These are phyloP conservation scores for Drosophila paramelanica DNA, from an alignment of 2,888 invertebrate species.

Conservation along the genomic window DNA sequence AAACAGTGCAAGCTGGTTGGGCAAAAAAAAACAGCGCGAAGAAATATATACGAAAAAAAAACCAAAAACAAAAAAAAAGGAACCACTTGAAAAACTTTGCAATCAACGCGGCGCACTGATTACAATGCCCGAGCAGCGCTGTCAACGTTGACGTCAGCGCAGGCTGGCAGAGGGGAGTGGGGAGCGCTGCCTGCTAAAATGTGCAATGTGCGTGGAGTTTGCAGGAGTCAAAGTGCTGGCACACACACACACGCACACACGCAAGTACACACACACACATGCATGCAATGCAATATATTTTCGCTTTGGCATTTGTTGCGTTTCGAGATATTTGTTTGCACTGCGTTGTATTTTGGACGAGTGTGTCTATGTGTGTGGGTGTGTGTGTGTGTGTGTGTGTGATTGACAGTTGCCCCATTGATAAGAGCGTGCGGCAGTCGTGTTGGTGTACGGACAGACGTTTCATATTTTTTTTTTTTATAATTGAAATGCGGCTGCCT, in stretches of 20 bases:
- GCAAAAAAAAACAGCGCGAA: slow-evolving; percentile 9
- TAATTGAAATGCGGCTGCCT: slow-evolving; percentile 57
- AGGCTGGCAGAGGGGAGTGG: neutral
- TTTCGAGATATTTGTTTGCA: slow-evolving; percentile 53
- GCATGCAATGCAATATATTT: slow-evolving; percentile 61
- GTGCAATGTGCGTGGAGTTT: slow-evolving; percentile 73
- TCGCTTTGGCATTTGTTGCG: slow-evolving; percentile 68
- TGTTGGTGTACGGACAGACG: neutral
- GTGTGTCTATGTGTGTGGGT: slow-evolving; percentile 28
- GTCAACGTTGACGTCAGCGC: slow-evolving; percentile 32
- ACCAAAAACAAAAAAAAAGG: slow-evolving; percentile 15
- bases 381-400: slow-evolving; percentile 32
- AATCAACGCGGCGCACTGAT: slow-evolving; percentile 76
- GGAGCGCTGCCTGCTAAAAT: slow-evolving; percentile 47
- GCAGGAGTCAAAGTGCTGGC: slow-evolving; percentile 49
- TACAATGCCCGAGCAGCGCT: slow-evolving; percentile 60
- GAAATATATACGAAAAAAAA: slow-evolving; percentile 22
- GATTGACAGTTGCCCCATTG: slow-evolving; percentile 57
- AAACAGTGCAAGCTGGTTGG: slow-evolving; percentile 17
- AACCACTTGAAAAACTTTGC: slow-evolving; percentile 77
- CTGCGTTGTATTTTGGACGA: slow-evolving; percentile 18
- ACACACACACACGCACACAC: slow-evolving; percentile 25
- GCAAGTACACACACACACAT: slow-evolving; percentile 14
- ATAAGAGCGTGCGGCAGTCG: slow-evolving; percentile 22
- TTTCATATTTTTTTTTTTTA: slow-evolving; percentile 38